Evolutionary conservation across 1,140 invertebrate species (phyloP), one percentile per base, ranked within the genome.

Genomic region (Caerostris darwini): DNA sequence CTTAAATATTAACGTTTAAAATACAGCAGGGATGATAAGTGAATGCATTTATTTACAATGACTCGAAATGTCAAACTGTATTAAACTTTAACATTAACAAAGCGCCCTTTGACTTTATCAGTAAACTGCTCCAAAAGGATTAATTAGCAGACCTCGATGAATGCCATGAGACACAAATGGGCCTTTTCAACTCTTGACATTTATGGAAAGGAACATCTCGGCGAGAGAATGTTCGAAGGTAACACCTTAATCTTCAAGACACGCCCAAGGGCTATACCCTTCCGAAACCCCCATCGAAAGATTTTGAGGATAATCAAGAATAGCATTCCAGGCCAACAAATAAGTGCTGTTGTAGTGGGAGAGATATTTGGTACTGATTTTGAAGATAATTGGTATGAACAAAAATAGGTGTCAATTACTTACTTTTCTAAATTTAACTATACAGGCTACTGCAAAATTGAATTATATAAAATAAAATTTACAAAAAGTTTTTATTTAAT

Each of bases 241-340:
- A n/a, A 85, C 54, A 58, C 54, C 12, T 3, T 6, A 57, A 6
- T 85, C 56, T 7, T 34, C 6, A 85, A 54, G 82, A 85, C 57
- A 85, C 82, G 82, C 82, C 82, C 82, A n/a, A 58, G 82, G 77
- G 54, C 57, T 58, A 85, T 54, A 85, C 82, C 82, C 82, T 50
- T 6, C 8, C n/a, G 2, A 17, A 17, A 81, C 14, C 17, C 82
- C n/a, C 61, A 3, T 83, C 57, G 17, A 5, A 83, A 83, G 7
- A 83, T 50, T 3, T 8, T 8, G 3, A 7, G 69, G 50, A 14
- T 61, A 14, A 17, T 12, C 61, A 64, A 34, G 34, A 34, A 34
- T 34, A 34, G 34, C 34, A 34, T 34, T 34, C 34, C 34, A 34
- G 34, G 34, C 34, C 34, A 34, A 34, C 34, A 34, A 34, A 34